These are phyloP conservation scores for Dryobota labecula DNA, from an alignment of 2,888 invertebrate species.

Conservation along the genomic window DNA sequence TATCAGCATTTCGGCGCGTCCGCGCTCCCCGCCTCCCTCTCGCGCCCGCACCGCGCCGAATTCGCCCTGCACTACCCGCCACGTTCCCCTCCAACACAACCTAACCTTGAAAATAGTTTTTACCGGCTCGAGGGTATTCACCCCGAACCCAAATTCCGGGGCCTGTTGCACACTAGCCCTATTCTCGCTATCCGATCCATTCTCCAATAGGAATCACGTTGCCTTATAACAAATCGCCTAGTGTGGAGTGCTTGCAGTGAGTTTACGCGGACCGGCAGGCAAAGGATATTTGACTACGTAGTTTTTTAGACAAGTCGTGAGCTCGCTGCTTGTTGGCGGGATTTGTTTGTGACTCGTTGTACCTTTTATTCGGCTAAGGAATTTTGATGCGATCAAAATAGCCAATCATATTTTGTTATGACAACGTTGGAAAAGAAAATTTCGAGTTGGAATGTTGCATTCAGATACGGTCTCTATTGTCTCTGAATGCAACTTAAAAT, in stretches of 20 bases:
- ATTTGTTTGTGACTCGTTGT: slow-evolving; percentile 83
- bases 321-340: slow-evolving; percentile 78
- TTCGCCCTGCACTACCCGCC: slow-evolving; percentile 87
- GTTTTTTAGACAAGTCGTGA: slow-evolving; percentile 86
- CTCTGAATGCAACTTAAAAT: slow-evolving; percentile 1
- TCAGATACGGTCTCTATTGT: background rate
- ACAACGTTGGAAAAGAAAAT: slow-evolving; percentile 45
- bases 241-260: slow-evolving; percentile 76
- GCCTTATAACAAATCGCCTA: slow-evolving; percentile 69
- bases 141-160: slow-evolving; percentile 89
- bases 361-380: slow-evolving; percentile 74
- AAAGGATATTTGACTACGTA: slow-evolving; percentile 88
- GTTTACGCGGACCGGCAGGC: slow-evolving; percentile 83
- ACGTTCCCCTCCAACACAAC: slow-evolving; percentile 87
- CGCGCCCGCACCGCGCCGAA: slow-evolving; percentile 79
- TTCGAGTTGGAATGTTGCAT: slow-evolving; percentile 26
- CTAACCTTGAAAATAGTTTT: slow-evolving; percentile 91
- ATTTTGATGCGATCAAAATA: slow-evolving; percentile 80
- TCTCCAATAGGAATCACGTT: slow-evolving; percentile 79
- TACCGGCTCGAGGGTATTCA: slow-evolving; percentile 90
- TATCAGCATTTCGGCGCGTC: slow-evolving; percentile 90
- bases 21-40: slow-evolving; percentile 73
- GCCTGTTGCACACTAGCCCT: slow-evolving; percentile 83
- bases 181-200: slow-evolving; percentile 72
- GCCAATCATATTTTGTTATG: slow-evolving; percentile 70